Conservation (phyloP, 2,888 invertebrate genomes). For the Drosophila macrospina region DNA sequence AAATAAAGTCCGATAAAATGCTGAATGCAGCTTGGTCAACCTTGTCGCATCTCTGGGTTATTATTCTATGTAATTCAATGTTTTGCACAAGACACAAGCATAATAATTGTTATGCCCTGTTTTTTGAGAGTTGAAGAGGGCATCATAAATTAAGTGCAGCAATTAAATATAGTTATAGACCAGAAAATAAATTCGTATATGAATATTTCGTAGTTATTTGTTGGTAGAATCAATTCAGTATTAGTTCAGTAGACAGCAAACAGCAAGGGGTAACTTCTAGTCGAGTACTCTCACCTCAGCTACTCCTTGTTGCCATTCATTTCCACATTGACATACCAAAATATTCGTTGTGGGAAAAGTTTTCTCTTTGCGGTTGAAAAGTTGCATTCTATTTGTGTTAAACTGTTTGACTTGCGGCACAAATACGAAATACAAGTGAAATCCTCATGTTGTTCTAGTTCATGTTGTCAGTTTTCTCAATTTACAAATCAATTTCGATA, state of each 20-base stretch:
- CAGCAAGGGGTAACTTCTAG: not conserved
- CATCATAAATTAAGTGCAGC: not conserved
- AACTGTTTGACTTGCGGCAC: constrained; percentile 15
- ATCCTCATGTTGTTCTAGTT: not conserved
- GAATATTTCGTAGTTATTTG: too few relatives aligned
- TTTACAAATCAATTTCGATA: constrained; percentile 21
- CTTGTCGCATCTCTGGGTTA: not conserved
- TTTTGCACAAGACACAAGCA: constrained; percentile 1
- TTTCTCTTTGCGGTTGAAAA: constrained; percentile 1
- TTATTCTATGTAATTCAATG: constrained; percentile 9
- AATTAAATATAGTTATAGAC: too few relatives aligned
- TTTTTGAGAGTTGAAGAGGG: not conserved
- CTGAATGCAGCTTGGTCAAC: not conserved
- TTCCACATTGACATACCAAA: not conserved
- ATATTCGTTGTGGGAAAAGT: too few relatives aligned
- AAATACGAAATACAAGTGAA: constrained; percentile 10
- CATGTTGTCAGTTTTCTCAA: constrained; percentile 17
- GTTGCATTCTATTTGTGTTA: constrained; percentile 14
- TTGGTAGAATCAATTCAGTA: too few relatives aligned
- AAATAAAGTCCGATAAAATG: constrained; percentile 12
- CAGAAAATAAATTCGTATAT: too few relatives aligned
- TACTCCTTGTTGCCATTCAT: not conserved
- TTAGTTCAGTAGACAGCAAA: too few relatives aligned
- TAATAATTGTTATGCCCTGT: constrained; percentile 17
- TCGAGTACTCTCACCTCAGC: not conserved